Evolutionary conservation across 2,113 vertebrate genomes (phyloP), one percentile per base, ranked within the genome.

Genomic region (Oncorhynchus gorbuscha): DNA sequence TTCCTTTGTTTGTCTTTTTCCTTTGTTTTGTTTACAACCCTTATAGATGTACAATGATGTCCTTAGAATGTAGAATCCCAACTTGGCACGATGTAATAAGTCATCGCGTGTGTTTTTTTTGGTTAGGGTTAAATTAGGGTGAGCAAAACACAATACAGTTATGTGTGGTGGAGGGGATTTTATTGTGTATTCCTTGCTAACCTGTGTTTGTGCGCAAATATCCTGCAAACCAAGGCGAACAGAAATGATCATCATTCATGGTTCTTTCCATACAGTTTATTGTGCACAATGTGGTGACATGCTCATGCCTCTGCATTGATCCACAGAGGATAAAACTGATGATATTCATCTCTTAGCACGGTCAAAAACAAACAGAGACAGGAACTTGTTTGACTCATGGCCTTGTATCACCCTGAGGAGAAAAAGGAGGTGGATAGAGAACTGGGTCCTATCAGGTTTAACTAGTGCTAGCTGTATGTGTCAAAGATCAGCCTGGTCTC

Each of bases 201-300:
- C 51, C 51, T 45, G 39, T 55, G 51, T 18, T 55, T 55, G 51
- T 18, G 51, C 39, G 59, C 59, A 24, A 24, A 24, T n/a, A 24
- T 9, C 30, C 30, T 16, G 12, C 66, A 39, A 32, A 68, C 30
- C 30, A 32, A 73, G 58, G 32, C 11, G 20, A 9, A 78, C 8
- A 73, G 24, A 84, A 45, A 45, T 32, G 3, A 24, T 48, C 75
- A 76, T 49, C 18, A 32, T 68, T 51, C 74, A 45, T 9, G 0
- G 8, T 39, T 39, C 8, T 76, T 81, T 90, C 85, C 87, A 86
- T 87, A 90, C 87, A 90, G 72, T 92, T 90, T 92, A 92, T 89
- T 91, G 89, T 87, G 88, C 86, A 84, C 58, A 61, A 74, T 48
- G 75, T 13, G 5, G 30, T 78, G 76, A 85, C 86, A 83, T 81